Conservation (phyloP, 2,113 vertebrate genomes). For the Budorcas taxicolor region DNA sequence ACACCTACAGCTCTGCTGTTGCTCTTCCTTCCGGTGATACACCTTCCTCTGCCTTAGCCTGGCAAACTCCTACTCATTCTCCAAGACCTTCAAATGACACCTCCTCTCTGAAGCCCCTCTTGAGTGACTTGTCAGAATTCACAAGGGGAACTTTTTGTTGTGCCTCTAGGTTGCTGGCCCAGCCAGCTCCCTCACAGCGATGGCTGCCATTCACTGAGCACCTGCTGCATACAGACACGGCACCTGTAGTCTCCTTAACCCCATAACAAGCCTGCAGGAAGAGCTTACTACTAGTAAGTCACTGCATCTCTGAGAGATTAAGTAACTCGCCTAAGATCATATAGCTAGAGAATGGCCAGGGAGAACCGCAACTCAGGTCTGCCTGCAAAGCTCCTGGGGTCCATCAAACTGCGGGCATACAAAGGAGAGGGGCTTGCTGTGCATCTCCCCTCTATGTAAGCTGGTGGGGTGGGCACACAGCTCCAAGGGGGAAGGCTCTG, state of each 20-base stretch:
- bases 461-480: background rate
- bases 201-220: background rate
- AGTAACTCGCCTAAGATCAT: background rate
- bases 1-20: background rate
- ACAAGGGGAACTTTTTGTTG: background rate
- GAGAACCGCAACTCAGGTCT: background rate
- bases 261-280: background rate
- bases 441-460: background rate
- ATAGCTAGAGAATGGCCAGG: background rate
- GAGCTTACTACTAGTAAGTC: background rate
- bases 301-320: background rate
- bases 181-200: background rate
- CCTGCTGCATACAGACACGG: background rate
- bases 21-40: background rate
- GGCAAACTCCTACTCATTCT: background rate
- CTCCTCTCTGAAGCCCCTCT: conserved; percentile 29
- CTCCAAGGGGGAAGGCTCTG: background rate
- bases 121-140: background rate
- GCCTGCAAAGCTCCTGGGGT: background rate
- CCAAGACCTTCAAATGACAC: background rate
- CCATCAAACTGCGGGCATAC: background rate
- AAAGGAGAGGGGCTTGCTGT: too few species aligned
- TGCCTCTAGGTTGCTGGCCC: background rate
- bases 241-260: background rate
- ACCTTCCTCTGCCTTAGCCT: background rate